Evolutionary conservation across 2,797 vertebrate species (phyloP), one percentile per base, ranked within the genome.

Genomic region (Sus cebifrons): DNA sequence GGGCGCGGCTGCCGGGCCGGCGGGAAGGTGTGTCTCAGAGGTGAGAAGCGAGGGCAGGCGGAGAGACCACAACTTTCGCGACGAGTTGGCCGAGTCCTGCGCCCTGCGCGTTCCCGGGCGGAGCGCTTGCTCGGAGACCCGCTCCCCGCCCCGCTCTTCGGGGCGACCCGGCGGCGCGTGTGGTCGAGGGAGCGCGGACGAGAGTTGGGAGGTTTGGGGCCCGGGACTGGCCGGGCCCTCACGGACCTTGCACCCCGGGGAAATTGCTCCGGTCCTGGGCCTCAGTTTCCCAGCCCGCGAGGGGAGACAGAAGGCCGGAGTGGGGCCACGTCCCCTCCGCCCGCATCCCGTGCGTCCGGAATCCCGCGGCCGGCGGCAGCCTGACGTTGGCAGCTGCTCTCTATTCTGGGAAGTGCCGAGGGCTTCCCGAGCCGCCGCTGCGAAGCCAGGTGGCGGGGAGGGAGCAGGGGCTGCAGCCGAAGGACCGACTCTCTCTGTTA

Each of bases 1-100:
- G 97, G 27, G 95, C 67, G 77, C 70, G 81, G 89, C 86, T 9
- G 85, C 95, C 81, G 0, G 44, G 73, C 73, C 0, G 0, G 87
- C 54, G 92, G 36, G 85, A 85, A 96, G 92, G 95, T 88, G 96
- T 79, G 94, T 89, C 95, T 54, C 27, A 65, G 90, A 94, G 95
- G 94, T 92, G 96, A 96, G 96, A 29, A 56, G 78, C 78, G 58
- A 84, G 90, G 32, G 74, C 86, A 2, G 88, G 86, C 93, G 40
- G 85, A n/a, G 62, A 79, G 92, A 94, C 93, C 2, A 68, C 96
- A 97, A 97, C 96, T 98, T 97, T 87, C 4, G 82, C 82, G 21
- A 71, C 87, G 75, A 90, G 70, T 97, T 82, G 91, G 78, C 74
- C 6, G 78, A 67, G 86, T 71, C 91, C 6, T 29, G 86, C 73